Evolutionary conservation across 92 coral and sea anemone genomes (phyloP), one percentile per base, ranked within the genome.

Genomic region (Porites divaricata): DNA sequence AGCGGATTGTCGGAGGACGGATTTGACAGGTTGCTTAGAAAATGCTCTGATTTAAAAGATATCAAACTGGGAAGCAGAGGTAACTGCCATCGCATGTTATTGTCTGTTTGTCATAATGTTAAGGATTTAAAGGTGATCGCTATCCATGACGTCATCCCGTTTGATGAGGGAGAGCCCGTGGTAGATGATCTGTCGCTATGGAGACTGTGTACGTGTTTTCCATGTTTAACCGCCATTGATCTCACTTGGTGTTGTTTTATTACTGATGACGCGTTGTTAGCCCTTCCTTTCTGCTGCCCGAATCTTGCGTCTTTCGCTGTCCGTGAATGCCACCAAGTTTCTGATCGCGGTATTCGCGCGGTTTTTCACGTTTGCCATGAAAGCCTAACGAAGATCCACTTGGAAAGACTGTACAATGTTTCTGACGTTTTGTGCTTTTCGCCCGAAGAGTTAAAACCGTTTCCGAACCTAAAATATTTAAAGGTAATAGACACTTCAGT

Each of bases 161-260:
- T 91, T 57, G 95, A 89, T 68, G 93, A 89, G 35, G 89, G 86
- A 22, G 93, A 92, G 28, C 92, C 93, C 20, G 81, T 89, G 9
- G 91, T 96, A 4, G 88, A 92, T 41, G 98, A 96, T 75, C 66
- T 85, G 17, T 67, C 92, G 15, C 57, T 96, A 24, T 83, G 82
- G 58, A 75, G 81, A 66, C 80, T 96, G 83, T 84, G 93, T 58
- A 76, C 88, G 48, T 76, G 91, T 54, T 96, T 93, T 76, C 89
- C 93, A 28, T 79, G 62, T 65, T 72, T 96, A 16, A 83, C 88
- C 28, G 79, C 90, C 41, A 75, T 96, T 20, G 89, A 87, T 58
- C 81, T 96, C 10, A 96, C 94, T 2, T 94, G 98, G 98, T 96
- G 98, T 57, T 92, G 95, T 66, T 93, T 88, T 66, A 89, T 96